Base-by-base conservation (phyloP, 2,797 vertebrate species). In the Melanotaenia maccullochi region DNA sequence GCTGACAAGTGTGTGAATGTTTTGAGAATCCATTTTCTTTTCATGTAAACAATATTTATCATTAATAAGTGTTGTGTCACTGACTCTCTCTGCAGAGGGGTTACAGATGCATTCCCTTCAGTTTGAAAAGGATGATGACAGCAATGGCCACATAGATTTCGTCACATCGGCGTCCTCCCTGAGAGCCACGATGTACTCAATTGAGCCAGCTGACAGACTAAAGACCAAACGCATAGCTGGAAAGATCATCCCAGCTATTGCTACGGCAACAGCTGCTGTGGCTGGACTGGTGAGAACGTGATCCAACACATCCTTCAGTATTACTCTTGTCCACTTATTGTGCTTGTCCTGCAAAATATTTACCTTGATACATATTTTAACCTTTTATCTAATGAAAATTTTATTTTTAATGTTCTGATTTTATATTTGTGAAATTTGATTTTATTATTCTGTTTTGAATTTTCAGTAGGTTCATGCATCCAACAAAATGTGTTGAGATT, bases 211-310 rank as follows among this genome's bases (percentile, higher is more conserved):
- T 3, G 97, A 99, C 89, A 93, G 97, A 52, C 93, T 99, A 55
- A 98, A 99, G 94, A 98, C 97, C 71, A 99, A 99, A 78, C 96
- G 97, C 51, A 98, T 99, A 54, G 98, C 98, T 18, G 98, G 98
- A 9, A 99, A 98, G 91, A 99, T 99, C 82, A 99, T 99, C 85
- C 98, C 98, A 7, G 98, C 98, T 22, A 99, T 99, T 49, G 98
- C 98, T 77, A 99, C 98, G 18, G 96, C 98, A 58, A 99, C 98
- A 12, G 98, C 98, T 44, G 95, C 97, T 2, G 98, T 99, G 13
- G 97, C 98, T 57, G 98, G 98, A 68, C 91, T 99, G 95, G 98
- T 99, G 81, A 94, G 96, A 77, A 16, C 14, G 22, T 18, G n/a
- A 5, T 44, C 9, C 8, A 30, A 12, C 4, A 14, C 32, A n/a